Base-by-base conservation (phyloP, 2,888 invertebrate genomes). In the Dynastes hyllus region DNA sequence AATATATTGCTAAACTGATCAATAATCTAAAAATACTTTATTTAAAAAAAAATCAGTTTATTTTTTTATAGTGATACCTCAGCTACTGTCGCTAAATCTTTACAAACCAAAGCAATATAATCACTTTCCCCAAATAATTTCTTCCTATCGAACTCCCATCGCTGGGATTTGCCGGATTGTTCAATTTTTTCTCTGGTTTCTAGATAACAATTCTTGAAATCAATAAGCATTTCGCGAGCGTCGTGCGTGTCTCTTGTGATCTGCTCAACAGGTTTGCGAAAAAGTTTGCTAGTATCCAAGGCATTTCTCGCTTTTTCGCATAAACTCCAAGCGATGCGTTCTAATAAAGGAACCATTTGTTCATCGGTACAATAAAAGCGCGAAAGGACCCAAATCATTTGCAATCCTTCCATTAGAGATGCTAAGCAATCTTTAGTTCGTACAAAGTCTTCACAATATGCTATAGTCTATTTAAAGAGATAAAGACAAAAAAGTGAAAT, bases 111-210 rank as follows among this genome's bases (percentile, higher is more conserved):
- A 1, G 94, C 93, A 83, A 97, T 95, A 84, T 97, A 97, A 86
- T 97, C 96, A 0, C 97, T 96, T 79, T 93, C 92, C 1, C 93
- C 93, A 88, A 98, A 98, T 45, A 98, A 89, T 61, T 92, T 91
- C 13, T 92, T 93, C 84, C 95, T 94, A 86, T 97, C 95, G 88
- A 98, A 98, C 88, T 98, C 97, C 98, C 98, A 98, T 9, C 98
- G 92, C 3, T 93, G 92, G 37, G 96, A 96, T 83, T 96, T 95
- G 0, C 96, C 97, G 1, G 96, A 95, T 16, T 93, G 88, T 88
- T 98, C 98, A 81, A 98, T 98, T 84, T 93, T 93, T n/a, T 93
- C 92, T 11, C 98, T 91, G 2, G 95, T 95, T 65, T 93, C 91
- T 86, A 94, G 91, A 88, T 97, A 98, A 0, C 94, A 90, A 0